These are phyloP conservation scores for Zaprionus gabonicus DNA, from an alignment of 1,140 invertebrate genomes.

Conservation along the genomic window DNA sequence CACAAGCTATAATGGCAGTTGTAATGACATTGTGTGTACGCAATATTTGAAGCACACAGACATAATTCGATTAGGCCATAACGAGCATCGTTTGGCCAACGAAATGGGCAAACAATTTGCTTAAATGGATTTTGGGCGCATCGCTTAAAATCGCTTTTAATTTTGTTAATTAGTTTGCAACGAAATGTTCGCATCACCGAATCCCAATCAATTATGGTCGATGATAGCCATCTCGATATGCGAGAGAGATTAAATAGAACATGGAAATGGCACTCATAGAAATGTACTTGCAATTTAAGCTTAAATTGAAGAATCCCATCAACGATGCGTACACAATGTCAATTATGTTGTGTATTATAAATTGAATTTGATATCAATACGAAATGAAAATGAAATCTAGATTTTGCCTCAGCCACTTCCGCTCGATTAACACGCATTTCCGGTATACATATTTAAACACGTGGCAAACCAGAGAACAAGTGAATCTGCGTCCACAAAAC, in stretches of 20 bases:
- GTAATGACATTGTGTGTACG: slow-evolving; percentile 7
- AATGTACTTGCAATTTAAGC: slow-evolving; percentile 16
- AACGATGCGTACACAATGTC: background rate
- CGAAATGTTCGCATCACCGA: slow-evolving; percentile 31
- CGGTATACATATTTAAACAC: slow-evolving; percentile 53
- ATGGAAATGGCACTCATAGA: slow-evolving; percentile 1
- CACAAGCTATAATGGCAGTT: background rate
- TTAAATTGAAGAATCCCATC: slow-evolving; percentile 8
- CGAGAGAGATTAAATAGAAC: slow-evolving; percentile 19
- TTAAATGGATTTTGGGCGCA: slow-evolving; percentile 21
- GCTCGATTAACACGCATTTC: slow-evolving; percentile 78
- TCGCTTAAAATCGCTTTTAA: slow-evolving; percentile 30
- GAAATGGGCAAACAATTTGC: slow-evolving; percentile 21
- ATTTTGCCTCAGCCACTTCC: slow-evolving; percentile 59
- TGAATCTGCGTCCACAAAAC: slow-evolving; percentile 26
- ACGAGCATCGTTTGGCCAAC: slow-evolving; percentile 10
- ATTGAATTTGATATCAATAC: slow-evolving; percentile 7
- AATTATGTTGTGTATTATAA: slow-evolving; percentile 21
- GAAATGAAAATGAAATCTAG: slow-evolving; percentile 53
- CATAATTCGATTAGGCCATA: slow-evolving; percentile 12
- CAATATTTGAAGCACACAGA: slow-evolving; percentile 15
- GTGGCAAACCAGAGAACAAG: slow-evolving; percentile 25
- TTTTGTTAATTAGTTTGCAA: slow-evolving; percentile 39
- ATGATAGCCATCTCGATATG: background rate
- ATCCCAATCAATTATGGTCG: slow-evolving; percentile 46